These are phyloP conservation scores for Rhea pennata DNA, from an alignment of 2,113 vertebrate species.

Conservation along the genomic window DNA sequence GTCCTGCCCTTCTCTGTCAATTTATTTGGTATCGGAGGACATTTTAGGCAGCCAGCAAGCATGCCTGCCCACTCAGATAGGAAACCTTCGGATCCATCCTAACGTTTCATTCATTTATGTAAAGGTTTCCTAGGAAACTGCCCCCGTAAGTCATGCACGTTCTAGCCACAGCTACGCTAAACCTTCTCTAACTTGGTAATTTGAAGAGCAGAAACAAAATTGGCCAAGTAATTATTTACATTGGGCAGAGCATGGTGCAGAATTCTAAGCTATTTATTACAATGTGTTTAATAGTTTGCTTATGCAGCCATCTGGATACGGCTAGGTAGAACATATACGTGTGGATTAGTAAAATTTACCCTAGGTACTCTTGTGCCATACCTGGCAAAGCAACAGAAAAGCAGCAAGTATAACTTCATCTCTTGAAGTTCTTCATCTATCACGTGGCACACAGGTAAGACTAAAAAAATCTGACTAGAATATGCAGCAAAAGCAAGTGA, in stretches of 20 bases:
- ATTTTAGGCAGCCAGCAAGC: neutral
- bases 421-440: neutral
- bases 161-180: neutral
- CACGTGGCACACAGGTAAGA: accelerated
- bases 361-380: accelerated
- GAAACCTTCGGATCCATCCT: neutral
- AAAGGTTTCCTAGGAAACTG: slow-evolving; percentile 52
- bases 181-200: neutral
- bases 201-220: neutral
- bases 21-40: neutral
- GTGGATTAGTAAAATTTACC: neutral
- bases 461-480: neutral
- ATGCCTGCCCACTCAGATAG: neutral
- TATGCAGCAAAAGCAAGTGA: neutral
- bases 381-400: neutral
- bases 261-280: neutral
- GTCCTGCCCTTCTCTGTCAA: neutral
- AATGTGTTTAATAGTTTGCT: neutral
- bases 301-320: neutral
- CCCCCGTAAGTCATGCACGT: neutral
- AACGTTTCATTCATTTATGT: neutral
- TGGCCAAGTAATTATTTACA: neutral
- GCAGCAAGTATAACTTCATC: neutral
- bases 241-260: neutral
- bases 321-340: neutral